phyloP scores from a whole-genome alignment of 1,140 invertebrate genomes.

The Nasonia longicornis region DNA sequence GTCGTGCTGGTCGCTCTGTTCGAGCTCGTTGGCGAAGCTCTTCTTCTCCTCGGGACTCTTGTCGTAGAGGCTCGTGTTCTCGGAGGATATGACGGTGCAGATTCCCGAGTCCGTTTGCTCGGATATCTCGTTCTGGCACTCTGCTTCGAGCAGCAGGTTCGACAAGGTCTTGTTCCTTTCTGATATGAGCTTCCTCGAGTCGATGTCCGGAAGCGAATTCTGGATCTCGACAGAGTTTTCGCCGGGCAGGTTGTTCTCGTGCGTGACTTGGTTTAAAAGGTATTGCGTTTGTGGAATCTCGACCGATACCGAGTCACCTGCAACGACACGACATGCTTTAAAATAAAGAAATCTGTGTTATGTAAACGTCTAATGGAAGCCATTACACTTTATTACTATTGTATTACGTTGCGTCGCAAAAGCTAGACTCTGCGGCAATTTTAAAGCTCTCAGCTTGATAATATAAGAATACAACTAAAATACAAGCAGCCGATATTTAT shows the following conservation, averaged over 20 bases:
- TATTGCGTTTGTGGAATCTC: constrained; percentile 57
- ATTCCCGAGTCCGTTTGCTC: constrained; percentile 78
- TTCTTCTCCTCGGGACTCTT: constrained; percentile 68
- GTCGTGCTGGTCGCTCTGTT: constrained; percentile 41
- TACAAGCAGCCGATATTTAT: not conserved
- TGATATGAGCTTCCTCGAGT: constrained; percentile 72
- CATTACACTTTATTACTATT: not conserved
- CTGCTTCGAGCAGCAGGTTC: constrained; percentile 70
- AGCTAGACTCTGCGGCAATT: not conserved
- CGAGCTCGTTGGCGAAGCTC: constrained; percentile 54
- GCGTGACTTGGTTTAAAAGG: constrained; percentile 63
- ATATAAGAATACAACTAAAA: not conserved
- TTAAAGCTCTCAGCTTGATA: not conserved
- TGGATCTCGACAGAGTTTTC: constrained; percentile 59
- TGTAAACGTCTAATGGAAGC: not conserved
- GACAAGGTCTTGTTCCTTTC: constrained; percentile 78
- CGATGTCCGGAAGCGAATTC: constrained; percentile 69
- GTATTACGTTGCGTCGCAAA: not conserved
- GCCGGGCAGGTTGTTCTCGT: constrained; percentile 59
- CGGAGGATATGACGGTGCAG: constrained; percentile 72
- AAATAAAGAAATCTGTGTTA: not conserved
- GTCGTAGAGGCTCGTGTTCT: constrained; percentile 76
- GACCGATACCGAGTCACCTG: constrained; percentile 48
- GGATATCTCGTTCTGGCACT: constrained; percentile 64
- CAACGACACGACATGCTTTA: constrained; percentile 17